Percentiles rank a stretch among this genome's conserved stretches.
Evolutionary conservation across 1,140 invertebrate genomes (phyloP).

Genomic region (Bombus haemorrhoidalis): DNA sequence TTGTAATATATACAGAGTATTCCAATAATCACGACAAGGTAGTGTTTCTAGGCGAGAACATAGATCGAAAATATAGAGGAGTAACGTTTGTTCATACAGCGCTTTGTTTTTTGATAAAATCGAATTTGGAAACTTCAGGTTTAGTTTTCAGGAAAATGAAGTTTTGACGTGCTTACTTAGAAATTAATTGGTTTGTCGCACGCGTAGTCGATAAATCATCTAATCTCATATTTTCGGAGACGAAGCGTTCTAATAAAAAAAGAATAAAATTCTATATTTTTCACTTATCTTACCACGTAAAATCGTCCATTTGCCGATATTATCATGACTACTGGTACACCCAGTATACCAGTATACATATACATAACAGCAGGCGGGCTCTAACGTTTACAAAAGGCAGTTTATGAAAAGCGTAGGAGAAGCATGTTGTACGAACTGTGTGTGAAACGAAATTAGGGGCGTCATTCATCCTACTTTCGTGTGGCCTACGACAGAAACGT

Average conservation of each 20-base stretch:
- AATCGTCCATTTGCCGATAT: background rate
- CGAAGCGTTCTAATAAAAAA: too few species aligned
- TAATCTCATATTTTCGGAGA: too few species aligned
- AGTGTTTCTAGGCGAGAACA: background rate
- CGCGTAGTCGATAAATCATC: too few species aligned
- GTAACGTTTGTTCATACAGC: too few species aligned
- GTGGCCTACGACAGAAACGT: background rate
- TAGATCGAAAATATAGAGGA: background rate
- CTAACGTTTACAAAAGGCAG: background rate
- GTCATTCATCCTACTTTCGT: constrained; percentile 41
- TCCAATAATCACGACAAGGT: background rate
- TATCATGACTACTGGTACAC: background rate
- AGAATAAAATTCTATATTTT: too few species aligned
- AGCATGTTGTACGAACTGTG: background rate
- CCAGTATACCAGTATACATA: background rate
- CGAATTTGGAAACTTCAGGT: too few species aligned
- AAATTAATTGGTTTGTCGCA: too few species aligned
- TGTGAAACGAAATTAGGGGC: constrained; percentile 36
- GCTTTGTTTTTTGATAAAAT: too few species aligned
- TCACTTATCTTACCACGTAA: background rate
- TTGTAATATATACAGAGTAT: background rate
- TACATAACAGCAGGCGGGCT: background rate
- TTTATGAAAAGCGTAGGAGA: constrained; percentile 22
- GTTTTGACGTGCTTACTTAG: too few species aligned
- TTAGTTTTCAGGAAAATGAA: too few species aligned